Evolutionary conservation across 2,113 vertebrate genomes (phyloP), one percentile per base, ranked within the genome.

Genomic region (Sylvicapra grimmia): DNA sequence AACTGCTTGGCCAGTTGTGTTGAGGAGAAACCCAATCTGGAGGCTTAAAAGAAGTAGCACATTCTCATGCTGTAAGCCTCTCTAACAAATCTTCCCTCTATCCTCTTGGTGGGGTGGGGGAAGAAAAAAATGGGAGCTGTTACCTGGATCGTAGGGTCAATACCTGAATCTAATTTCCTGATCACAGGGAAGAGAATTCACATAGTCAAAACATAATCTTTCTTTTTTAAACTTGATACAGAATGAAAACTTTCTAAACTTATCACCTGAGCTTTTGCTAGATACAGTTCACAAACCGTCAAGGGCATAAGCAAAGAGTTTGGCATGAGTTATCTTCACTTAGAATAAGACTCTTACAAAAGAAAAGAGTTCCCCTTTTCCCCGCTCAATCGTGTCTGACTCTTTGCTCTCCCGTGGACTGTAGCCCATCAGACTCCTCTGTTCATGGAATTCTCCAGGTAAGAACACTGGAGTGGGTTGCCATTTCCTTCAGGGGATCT

Each of bases 281-380:
- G 15, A 65, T 31, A 96, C 11, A 87, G 61, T 75, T 89, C 23
- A 86, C 29, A 96, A 89, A 88, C n/a, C 18, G 44, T 49, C 58
- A 92, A 93, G 36, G 8, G 27, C 14, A 93, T 79, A 87, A 96
- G 72, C 31, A 96, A 95, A 94, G 93, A 75, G 13, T 36, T 65
- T 72, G 44, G 13, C 19, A 87, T 77, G 40, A 94, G 27, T 89
- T 89, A 92, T 89, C 94, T 96, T 90, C 13, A n/a, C 84, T 96
- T 89, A 90, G 61, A 92, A 85, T 61, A 90, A 80, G 47, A 89
- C 12, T 82, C 44, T 86, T 82, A 23, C 23, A 83, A 63, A 91
- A 86, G 10, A 96, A 49, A 88, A 79, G 6, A 25, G 21, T 79
- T 79, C 44, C 44, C 12, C 72, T 86, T 10, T 16, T 8, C 19